A percentile compares a stretch with the other conserved stretches of the same genome.
phyloP scores from a whole-genome alignment of 1,140 invertebrate species.

The Drosophila truncata region DNA sequence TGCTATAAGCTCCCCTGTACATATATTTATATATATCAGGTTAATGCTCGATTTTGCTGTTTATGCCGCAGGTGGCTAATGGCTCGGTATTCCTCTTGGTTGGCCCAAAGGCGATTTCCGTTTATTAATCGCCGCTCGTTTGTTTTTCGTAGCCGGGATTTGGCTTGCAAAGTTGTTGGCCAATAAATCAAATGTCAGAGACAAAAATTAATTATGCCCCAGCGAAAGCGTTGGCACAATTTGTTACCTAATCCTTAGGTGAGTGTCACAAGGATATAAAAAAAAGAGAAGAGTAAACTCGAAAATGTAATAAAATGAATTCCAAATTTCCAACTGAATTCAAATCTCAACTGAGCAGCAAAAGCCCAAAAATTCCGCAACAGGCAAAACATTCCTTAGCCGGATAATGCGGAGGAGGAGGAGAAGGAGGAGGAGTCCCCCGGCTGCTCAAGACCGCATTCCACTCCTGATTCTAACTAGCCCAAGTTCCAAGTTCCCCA shows the following conservation, averaged over 20 bases:
- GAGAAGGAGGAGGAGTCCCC: too few species aligned
- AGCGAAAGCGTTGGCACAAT: constrained; percentile 52
- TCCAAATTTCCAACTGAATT: constrained; percentile 43
- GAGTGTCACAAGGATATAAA: constrained; percentile 21
- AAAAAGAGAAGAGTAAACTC: neutral
- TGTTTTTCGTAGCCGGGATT: constrained; percentile 32
- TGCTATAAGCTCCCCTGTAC: constrained; percentile 8
- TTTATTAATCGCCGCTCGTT: constrained; percentile 43
- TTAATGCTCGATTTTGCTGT: constrained; percentile 60
- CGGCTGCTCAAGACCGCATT: constrained; percentile 29
- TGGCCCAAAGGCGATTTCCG: constrained; percentile 28
- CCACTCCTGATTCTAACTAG: constrained; percentile 41
- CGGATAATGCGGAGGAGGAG: neutral
- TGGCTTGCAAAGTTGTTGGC: constrained; percentile 37
- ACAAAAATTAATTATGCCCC: constrained; percentile 67
- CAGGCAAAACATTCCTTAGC: constrained; percentile 42
- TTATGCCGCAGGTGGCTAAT: constrained; percentile 57
- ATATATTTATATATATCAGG: constrained; percentile 15
- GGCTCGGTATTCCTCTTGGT: constrained; percentile 36
- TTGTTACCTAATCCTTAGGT: constrained; percentile 61
- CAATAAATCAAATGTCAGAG: constrained; percentile 66
- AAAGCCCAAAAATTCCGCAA: constrained; percentile 41
- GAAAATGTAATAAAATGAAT: constrained; percentile 61
- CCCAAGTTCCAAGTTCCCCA: constrained; percentile 26
- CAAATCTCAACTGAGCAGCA: constrained; percentile 41